Evolutionary conservation across 92 coral and sea anemone species (phyloP).

Genomic region (Desmophyllum pertusum): DNA sequence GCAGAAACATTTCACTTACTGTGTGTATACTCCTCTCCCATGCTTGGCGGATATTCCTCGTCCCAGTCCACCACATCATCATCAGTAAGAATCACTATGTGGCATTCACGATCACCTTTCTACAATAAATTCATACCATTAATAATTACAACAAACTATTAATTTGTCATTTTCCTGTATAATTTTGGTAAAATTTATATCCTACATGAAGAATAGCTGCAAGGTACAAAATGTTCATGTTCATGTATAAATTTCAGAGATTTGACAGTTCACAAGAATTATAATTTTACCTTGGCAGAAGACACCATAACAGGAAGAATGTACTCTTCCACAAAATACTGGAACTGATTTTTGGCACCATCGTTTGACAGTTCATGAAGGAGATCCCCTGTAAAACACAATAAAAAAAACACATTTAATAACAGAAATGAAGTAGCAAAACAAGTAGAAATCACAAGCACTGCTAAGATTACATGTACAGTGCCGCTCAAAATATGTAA

Average conservation of each 20-base stretch:
- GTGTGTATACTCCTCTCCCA: constrained; percentile 98
- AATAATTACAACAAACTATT: background rate
- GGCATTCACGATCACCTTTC: constrained; percentile 98
- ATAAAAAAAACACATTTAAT: background rate
- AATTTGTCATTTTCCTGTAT: background rate
- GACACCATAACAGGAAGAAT: constrained; percentile 94
- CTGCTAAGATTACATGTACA: too few species aligned
- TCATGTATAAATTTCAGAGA: background rate
- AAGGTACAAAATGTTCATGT: background rate
- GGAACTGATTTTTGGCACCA: constrained; percentile 95
- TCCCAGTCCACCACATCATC: constrained; percentile 99
- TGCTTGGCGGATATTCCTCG: constrained; percentile 95
- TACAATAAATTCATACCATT: constrained; percentile 26
- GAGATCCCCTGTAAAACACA: constrained; percentile 74
- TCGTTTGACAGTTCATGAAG: constrained; percentile 97
- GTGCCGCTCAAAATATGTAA: too few species aligned
- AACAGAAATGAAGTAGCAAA: background rate
- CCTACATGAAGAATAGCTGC: background rate
- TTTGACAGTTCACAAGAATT: background rate
- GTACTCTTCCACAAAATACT: constrained; percentile 81
- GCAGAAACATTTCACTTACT: too few species aligned
- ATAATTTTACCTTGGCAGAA: constrained; percentile 86
- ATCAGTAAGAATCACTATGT: constrained; percentile 89
- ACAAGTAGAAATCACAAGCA: background rate
- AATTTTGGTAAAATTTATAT: background rate